These are phyloP conservation scores for Sylvia borin DNA, from an alignment of 2,797 vertebrate species.

Conservation along the genomic window DNA sequence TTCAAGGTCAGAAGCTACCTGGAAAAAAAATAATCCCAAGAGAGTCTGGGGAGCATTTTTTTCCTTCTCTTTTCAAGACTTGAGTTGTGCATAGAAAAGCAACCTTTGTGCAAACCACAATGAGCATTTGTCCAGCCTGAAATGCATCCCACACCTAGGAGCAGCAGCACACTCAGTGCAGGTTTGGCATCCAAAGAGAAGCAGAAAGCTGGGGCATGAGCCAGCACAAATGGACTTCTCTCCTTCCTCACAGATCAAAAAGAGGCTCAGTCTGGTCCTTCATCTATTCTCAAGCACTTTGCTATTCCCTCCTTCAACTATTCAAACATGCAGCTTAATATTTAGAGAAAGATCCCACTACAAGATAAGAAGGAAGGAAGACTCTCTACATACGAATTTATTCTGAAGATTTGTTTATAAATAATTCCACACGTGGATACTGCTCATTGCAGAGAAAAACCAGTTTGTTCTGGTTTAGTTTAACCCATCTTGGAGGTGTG, in stretches of 20 bases:
- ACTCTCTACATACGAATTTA: neutral
- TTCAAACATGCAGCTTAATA: neutral
- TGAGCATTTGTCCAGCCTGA: neutral
- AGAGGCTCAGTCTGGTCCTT: neutral
- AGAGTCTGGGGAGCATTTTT: neutral
- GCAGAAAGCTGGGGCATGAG: neutral
- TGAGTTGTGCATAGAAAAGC: neutral
- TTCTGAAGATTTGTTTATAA: neutral
- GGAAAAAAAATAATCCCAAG: neutral
- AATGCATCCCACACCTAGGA: neutral
- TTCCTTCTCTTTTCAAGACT: neutral
- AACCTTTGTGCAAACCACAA: neutral
- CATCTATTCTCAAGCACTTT: neutral
- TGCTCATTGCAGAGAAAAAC: neutral
- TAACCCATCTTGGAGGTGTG: neutral
- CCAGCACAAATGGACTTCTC: neutral
- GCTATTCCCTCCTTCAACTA: neutral
- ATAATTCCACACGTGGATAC: neutral
- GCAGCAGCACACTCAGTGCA: neutral
- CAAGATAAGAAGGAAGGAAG: neutral
- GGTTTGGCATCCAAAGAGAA: neutral
- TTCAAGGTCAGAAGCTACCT: neutral
- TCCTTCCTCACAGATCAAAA: neutral
- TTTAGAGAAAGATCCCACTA: neutral
- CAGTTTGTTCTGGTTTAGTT: neutral